Base-by-base conservation (phyloP, 1,140 invertebrate genomes). In the Conus betulinus region DNA sequence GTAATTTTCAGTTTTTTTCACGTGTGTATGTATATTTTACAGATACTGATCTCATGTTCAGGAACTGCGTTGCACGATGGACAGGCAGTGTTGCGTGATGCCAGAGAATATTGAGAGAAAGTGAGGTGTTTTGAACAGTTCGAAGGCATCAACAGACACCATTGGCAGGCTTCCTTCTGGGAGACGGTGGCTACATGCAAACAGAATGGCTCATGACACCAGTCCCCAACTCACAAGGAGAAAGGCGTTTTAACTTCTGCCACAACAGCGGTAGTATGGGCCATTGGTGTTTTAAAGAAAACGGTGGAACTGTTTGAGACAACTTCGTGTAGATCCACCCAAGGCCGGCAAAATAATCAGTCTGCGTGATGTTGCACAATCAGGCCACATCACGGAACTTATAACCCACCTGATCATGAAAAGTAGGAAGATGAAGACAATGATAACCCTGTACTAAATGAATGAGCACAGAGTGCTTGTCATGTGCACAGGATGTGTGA, bases 181-280 rank as follows among this genome's bases (percentile, higher is more conserved):
- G 84, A 27, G 88, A 87, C 84, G 67, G 84, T 78, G 84, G 84
- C 5, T 89, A 87, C 53, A 87, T 79, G 67, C 53, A 85, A 17
- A 20, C n/a, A 15, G 83, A 88, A 3, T 88, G 88, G 88, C 57
- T 88, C 15, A 63, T 88, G 60, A 88, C 88, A 8, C 88, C 83
- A 23, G 20, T 74, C 51, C 11, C 52, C 15, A 88, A 88, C 39
- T 60, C 84, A 5, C 13, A 8, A 10, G 13, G 60, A 57, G 52
- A 85, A 57, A 57, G 17, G 13, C 7, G 11, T 0, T 82, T 52
- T 27, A 82, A 82, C 39, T 25, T 51, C 10, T 39, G 25, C 10
- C 79, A 82, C 10, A 52, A 25, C n/a, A 15, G 25, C 4, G 11
- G 76, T 79, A 17, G 76, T 4, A 79, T 1, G 76, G 13, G n/a